Conservation (phyloP, 2,113 vertebrate genomes). For the Fulmarus glacialis region DNA sequence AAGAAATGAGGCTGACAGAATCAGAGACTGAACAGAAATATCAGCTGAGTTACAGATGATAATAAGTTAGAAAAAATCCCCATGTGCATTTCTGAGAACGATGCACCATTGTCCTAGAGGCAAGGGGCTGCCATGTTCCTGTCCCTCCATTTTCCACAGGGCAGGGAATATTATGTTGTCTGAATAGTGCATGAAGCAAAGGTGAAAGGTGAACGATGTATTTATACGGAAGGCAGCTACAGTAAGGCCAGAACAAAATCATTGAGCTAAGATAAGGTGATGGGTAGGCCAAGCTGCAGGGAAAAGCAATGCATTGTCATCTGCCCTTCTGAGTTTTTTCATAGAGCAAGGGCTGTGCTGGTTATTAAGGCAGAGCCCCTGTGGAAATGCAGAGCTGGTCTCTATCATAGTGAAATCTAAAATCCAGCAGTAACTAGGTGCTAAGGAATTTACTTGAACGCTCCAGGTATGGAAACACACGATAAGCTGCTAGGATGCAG, state of each 20-base stretch:
- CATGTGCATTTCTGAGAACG: neutral
- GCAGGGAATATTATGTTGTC: neutral
- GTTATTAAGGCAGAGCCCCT: neutral
- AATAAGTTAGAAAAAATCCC: neutral
- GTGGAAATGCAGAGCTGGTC: neutral
- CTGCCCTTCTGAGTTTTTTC: neutral
- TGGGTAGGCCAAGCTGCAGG: neutral
- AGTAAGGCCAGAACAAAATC: neutral
- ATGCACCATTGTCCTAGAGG: neutral
- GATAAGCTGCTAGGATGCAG: neutral
- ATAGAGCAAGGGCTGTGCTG: neutral
- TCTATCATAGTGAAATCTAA: neutral
- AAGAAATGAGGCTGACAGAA: neutral
- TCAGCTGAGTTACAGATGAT: neutral
- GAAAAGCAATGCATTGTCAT: neutral
- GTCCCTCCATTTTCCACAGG: neutral
- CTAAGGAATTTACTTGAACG: constrained; percentile 27
- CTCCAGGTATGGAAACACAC: neutral
- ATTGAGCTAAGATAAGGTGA: neutral
- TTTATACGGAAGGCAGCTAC: neutral
- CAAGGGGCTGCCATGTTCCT: neutral
- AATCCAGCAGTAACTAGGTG: neutral
- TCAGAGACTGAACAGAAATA: neutral
- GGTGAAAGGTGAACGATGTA: neutral
- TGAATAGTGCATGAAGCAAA: neutral